phyloP scores from a whole-genome alignment of 1,140 invertebrate genomes.

The Branchinecta lindahli region DNA sequence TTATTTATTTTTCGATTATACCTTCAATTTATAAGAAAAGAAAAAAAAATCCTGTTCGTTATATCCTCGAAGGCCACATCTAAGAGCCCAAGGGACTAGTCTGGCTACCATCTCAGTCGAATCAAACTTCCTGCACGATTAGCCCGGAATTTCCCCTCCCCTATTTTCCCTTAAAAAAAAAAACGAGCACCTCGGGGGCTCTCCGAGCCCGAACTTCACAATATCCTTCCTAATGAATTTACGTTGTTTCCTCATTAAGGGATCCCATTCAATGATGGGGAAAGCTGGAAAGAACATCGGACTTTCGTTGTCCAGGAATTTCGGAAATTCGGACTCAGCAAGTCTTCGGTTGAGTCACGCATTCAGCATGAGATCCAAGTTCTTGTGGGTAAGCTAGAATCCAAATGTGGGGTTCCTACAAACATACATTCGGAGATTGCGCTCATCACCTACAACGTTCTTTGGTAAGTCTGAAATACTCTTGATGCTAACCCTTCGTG shows the following conservation, averaged over 20 bases:
- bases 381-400: slow-evolving; percentile 9
- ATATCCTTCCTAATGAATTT: neutral
- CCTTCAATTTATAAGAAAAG: no score
- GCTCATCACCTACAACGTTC: neutral
- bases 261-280: slow-evolving; percentile 19
- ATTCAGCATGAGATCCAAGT: slow-evolving; percentile 16
- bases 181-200: no score
- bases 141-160: no score
- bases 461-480: neutral
- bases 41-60: no score
- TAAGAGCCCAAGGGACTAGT: no score
- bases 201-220: no score
- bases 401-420: neutral
- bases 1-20: no score
- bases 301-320: slow-evolving; percentile 18
- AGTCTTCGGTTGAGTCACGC: slow-evolving; percentile 15
- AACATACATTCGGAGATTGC: neutral
- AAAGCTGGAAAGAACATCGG: slow-evolving; percentile 17
- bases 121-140: no score
- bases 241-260: slow-evolving; percentile 7
- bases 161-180: no score
- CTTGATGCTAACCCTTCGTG: no score
- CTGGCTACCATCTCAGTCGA: no score
- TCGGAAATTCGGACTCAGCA: slow-evolving; percentile 19
- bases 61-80: no score